Evolutionary conservation across 2,113 vertebrate species (phyloP).

Genomic region (Cavia aperea): DNA sequence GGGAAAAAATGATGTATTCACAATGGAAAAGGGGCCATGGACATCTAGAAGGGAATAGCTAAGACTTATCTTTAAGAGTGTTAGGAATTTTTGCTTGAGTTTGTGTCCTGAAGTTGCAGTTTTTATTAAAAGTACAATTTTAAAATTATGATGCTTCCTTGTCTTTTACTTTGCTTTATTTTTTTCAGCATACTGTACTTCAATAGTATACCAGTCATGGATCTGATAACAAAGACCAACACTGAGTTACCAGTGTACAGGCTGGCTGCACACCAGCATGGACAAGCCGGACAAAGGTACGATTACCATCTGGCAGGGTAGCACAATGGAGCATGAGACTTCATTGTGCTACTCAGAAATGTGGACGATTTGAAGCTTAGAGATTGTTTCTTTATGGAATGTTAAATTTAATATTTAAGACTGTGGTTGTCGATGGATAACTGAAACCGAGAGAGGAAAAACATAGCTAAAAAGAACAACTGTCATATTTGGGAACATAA

Average conservation of each 20-base stretch:
- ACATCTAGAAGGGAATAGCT: neutral
- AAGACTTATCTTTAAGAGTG: neutral
- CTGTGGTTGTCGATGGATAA: neutral
- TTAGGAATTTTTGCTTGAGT: neutral
- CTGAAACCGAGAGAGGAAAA: neutral
- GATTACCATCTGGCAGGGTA: neutral
- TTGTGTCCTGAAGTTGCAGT: neutral
- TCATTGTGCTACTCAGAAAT: neutral
- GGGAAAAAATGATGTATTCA: neutral
- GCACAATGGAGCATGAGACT: neutral
- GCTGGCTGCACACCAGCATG: neutral
- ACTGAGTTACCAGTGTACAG: too few species aligned
- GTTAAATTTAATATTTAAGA: too few species aligned
- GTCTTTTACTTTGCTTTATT: neutral
- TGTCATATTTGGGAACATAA: neutral
- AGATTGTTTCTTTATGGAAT: neutral
- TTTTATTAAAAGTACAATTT: neutral
- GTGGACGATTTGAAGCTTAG: neutral
- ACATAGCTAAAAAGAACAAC: neutral
- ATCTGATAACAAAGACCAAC: too few species aligned
- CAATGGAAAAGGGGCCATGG: neutral
- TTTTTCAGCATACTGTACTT: neutral
- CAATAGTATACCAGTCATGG: neutral
- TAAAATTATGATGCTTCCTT: neutral
- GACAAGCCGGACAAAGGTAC: too few species aligned